These are phyloP conservation scores for Rotaria sp. DNA, from an alignment of 2,888 invertebrate species.

Conservation along the genomic window DNA sequence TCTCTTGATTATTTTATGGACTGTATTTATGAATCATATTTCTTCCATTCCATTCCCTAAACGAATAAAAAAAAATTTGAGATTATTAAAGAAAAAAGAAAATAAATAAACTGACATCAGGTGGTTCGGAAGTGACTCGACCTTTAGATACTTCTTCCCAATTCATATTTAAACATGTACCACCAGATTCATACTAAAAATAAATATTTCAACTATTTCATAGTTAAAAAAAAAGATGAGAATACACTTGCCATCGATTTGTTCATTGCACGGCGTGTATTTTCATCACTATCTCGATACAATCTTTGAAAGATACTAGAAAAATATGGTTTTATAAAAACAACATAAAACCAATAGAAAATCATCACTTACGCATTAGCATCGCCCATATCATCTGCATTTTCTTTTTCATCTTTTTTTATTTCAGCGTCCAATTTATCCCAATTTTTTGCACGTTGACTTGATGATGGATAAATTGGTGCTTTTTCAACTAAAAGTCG, in stretches of 20 bases:
- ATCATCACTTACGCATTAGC: background rate
- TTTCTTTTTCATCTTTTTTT: background rate
- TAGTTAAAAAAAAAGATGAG: too few relatives aligned
- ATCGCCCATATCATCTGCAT: background rate
- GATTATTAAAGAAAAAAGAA: background rate
- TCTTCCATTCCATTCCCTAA: slow-evolving; percentile 2
- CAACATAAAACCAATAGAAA: background rate
- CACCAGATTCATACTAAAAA: background rate
- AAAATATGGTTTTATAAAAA: background rate
- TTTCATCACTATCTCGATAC: background rate
- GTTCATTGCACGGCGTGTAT: background rate
- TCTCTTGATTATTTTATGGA: too few relatives aligned
- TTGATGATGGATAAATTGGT: background rate
- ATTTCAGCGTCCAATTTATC: background rate
- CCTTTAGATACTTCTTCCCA: background rate
- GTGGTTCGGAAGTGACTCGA: background rate
- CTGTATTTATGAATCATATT: background rate
- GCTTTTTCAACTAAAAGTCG: background rate
- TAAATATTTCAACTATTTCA: background rate
- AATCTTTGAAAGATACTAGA: background rate
- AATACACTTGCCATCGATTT: background rate
- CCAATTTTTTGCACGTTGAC: background rate
- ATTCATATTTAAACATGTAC: background rate
- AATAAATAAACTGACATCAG: background rate
- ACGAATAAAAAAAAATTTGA: background rate